phyloP scores from a whole-genome alignment of 2,113 vertebrate species.

The Microtus pennsylvanicus region DNA sequence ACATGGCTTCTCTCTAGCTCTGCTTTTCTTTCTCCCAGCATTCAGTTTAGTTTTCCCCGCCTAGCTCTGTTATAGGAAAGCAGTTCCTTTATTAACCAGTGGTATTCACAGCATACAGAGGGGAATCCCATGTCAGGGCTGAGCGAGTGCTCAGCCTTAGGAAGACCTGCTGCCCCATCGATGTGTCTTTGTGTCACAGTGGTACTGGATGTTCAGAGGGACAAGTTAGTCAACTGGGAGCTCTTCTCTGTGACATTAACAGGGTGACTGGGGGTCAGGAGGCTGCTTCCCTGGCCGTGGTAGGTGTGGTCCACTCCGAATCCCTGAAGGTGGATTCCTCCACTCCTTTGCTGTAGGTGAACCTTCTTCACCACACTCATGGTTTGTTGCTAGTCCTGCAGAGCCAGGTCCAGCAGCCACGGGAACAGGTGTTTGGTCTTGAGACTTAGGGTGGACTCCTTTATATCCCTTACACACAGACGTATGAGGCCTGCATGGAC shows the following conservation, averaged over 20 bases:
- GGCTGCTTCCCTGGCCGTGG: not conserved
- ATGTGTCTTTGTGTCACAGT: rapidly evolving
- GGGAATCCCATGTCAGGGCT: too few species aligned
- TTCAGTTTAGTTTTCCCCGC: too few species aligned
- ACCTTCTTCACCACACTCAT: too few species aligned
- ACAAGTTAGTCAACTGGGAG: not conserved
- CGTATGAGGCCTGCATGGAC: not conserved
- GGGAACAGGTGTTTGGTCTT: not conserved
- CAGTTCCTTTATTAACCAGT: too few species aligned
- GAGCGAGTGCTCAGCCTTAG: not conserved
- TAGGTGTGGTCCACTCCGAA: not conserved
- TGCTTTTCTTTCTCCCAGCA: too few species aligned
- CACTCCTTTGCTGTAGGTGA: too few species aligned
- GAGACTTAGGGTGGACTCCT: not conserved
- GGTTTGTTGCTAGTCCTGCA: not conserved
- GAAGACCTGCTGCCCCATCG: not conserved
- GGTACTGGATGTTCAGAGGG: not conserved
- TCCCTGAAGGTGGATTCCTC: not conserved
- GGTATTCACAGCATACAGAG: too few species aligned
- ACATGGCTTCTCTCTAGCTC: too few species aligned
- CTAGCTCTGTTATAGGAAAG: too few species aligned
- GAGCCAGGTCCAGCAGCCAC: not conserved
- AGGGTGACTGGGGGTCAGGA: not conserved
- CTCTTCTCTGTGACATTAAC: not conserved
- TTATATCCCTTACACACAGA: not conserved